phyloP scores from a whole-genome alignment of 2,113 vertebrate genomes.

The Meles meles region DNA sequence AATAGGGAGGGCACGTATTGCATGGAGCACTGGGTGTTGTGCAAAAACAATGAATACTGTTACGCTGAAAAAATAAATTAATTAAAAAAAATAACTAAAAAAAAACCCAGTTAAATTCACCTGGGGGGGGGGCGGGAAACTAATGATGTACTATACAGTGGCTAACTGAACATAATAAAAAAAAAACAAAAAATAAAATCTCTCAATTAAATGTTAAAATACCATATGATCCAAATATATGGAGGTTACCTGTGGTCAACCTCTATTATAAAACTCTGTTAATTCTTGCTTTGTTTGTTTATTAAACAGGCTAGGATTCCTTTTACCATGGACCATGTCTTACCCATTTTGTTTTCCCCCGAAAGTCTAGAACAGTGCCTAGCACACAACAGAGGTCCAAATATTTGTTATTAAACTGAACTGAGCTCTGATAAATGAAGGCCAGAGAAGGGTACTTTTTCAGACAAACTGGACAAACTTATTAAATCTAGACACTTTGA shows the following conservation, averaged over 20 bases:
- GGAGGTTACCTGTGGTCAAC: neutral
- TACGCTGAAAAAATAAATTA: too few species aligned
- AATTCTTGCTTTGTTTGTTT: neutral
- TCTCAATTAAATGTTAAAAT: neutral
- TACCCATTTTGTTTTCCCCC: neutral
- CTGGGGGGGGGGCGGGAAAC: too few species aligned
- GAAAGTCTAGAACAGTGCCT: neutral
- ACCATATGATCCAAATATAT: neutral
- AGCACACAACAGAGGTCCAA: neutral
- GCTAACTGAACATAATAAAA: neutral
- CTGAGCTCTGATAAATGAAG: neutral
- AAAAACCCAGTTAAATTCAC: too few species aligned
- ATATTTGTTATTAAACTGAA: neutral
- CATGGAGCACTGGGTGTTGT: too few species aligned
- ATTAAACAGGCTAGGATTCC: neutral
- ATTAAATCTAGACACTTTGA: neutral
- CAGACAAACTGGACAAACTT: neutral
- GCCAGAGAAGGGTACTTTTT: neutral
- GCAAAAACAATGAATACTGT: too few species aligned
- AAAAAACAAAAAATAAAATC: neutral
- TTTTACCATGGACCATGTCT: neutral
- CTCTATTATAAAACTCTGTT: neutral
- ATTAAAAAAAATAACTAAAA: too few species aligned
- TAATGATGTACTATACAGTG: too few species aligned
- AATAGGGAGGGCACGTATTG: too few species aligned